Base-by-base conservation (phyloP, 2,888 invertebrate genomes). In the Eurois occulta region DNA sequence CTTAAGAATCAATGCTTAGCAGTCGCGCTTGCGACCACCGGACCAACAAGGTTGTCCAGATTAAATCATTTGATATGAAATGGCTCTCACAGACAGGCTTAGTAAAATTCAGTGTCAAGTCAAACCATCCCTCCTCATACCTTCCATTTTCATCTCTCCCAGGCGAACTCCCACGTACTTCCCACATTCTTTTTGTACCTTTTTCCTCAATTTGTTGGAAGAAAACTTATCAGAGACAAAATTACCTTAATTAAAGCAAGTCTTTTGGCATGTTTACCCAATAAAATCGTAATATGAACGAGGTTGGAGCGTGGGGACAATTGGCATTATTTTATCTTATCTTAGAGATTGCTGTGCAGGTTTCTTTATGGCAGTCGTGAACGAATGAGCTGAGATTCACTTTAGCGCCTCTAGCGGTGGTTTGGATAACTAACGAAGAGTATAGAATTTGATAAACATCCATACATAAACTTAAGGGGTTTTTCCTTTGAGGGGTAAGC, bases 161-260 rank as follows among this genome's bases (percentile, higher is more conserved):
- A 77, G 52, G 24, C 13, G 41, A 66, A 64, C 11, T 73, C 73
- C n/a, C 28, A 73, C 43, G 21, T 69, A 67, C 52, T 68, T 65
- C 7, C 18, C 10, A 71, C 43, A 35, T 60, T 72, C 66, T 70
- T 85, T 77, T 85, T 69, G 77, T 73, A 64, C 72, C 46, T 77
- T 86, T 86, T 86, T 86, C 86, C 86, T 83, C 86, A 86, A 86
- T 86, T 86, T 86, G 76, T 80, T 76, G 80, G 55, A 80, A 75
- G 83, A 80, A 82, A 86, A 83, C 77, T 87, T 86, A 86, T 86
- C 83, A 80, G 77, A 41, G 74, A 35, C 76, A 65, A 60, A 87
- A 86, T 86, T 77, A 83, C 86, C 86, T 87, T 86, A 87, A 86
- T 86, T 86, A 87, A 86, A 87, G 75, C 72, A 46, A 52, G 83